A percentile compares a stretch with the other conserved stretches of the same genome.
Conservation (phyloP, 2,888 invertebrate species). For the Pharmacophagus antenor region DNA sequence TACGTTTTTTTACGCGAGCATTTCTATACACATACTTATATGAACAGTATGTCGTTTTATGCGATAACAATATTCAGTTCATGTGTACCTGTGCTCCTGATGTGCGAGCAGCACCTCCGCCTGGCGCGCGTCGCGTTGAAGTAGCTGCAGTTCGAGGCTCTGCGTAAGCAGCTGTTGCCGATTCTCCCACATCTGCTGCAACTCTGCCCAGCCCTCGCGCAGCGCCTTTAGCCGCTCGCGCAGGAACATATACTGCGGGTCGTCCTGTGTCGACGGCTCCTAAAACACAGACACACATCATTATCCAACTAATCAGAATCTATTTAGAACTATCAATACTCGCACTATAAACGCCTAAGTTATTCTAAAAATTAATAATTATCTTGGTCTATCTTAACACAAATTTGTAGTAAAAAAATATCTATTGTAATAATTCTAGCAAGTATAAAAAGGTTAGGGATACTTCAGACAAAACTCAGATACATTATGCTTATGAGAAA, state of each 20-base stretch:
- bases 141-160: slow-evolving; percentile 95
- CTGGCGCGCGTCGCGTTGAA: slow-evolving; percentile 98
- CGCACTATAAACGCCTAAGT: too few relatives aligned
- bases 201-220: slow-evolving; percentile 99
- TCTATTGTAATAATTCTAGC: too few relatives aligned
- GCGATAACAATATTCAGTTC: neutral
- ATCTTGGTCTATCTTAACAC: too few relatives aligned
- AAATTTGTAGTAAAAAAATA: too few relatives aligned
- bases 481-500: neutral
- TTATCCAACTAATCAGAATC: too few relatives aligned
- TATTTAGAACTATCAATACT: too few relatives aligned
- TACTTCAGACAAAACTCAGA: too few relatives aligned
- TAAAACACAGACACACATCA: slow-evolving; percentile 37
- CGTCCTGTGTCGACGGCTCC: slow-evolving; percentile 93
- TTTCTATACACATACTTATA: too few relatives aligned
- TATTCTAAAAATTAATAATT: too few relatives aligned
- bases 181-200: slow-evolving; percentile 99
- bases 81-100: slow-evolving; percentile 92
- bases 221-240: slow-evolving; percentile 98
- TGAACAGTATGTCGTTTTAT: too few relatives aligned
- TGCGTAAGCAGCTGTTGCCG: slow-evolving; percentile 96
- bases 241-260: slow-evolving; percentile 99
- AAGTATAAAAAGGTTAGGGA: too few relatives aligned
- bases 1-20: too few relatives aligned
- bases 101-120: slow-evolving; percentile 98